These are phyloP conservation scores for Aleiodes sp. DNA, from an alignment of 1,140 invertebrate genomes.

Conservation along the genomic window DNA sequence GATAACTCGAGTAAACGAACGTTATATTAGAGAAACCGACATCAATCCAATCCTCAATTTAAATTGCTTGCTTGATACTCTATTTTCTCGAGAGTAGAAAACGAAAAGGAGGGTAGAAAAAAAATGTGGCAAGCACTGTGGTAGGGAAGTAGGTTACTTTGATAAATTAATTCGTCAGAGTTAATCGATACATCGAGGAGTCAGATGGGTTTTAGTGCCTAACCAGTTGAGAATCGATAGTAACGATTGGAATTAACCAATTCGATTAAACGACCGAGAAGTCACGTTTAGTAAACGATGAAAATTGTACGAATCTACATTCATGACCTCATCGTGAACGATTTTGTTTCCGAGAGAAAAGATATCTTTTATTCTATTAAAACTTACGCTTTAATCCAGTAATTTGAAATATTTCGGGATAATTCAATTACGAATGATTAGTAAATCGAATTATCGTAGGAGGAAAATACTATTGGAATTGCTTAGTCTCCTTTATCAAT, in stretches of 20 bases:
- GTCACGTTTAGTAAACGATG: not conserved
- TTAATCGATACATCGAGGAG: slow-evolving; percentile 25
- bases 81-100: not conserved
- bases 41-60: slow-evolving; percentile 32
- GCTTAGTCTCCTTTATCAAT: too few relatives aligned
- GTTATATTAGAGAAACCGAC: slow-evolving; percentile 30
- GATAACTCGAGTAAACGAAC: slow-evolving; percentile 27
- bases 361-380: too few relatives aligned
- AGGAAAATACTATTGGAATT: too few relatives aligned
- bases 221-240: slow-evolving; percentile 16
- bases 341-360: not conserved
- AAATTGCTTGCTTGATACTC: slow-evolving; percentile 4
- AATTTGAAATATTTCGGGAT: too few relatives aligned
- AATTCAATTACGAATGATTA: too few relatives aligned
- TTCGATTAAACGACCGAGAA: slow-evolving; percentile 24
- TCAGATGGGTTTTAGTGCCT: slow-evolving; percentile 21
- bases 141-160: not conserved
- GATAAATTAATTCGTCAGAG: not conserved
- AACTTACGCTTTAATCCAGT: too few relatives aligned
- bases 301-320: too few relatives aligned
- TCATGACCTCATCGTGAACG: not conserved
- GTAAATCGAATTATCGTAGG: too few relatives aligned
- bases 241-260: slow-evolving; percentile 12
- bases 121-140: not conserved
- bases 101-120: not conserved